Conservation (phyloP, 1,140 invertebrate genomes). For the Oppia nitens region DNA sequence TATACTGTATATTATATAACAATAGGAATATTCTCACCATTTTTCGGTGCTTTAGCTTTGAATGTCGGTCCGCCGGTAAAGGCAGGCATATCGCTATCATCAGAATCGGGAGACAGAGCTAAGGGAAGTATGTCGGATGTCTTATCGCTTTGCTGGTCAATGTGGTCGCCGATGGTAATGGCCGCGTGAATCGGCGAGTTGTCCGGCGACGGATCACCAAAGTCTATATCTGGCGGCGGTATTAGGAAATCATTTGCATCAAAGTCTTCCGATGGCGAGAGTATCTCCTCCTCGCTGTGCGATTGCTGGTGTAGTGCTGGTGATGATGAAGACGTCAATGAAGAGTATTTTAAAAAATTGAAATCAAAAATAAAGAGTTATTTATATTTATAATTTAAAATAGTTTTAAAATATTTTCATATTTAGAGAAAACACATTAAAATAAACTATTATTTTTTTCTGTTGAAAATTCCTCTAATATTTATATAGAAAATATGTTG, state of each 20-base stretch:
- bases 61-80: constrained; percentile 5
- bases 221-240: background rate
- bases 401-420: background rate
- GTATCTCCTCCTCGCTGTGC: constrained; percentile 17
- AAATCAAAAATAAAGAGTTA: background rate
- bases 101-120: constrained; percentile 3
- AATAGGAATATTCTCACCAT: constrained; percentile 11
- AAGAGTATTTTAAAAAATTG: too few relatives aligned
- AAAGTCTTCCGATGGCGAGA: constrained; percentile 15
- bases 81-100: background rate
- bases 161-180: background rate
- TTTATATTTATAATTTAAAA: background rate
- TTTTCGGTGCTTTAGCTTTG: constrained; percentile 13
- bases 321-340: too few relatives aligned
- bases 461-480: too few relatives aligned
- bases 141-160: constrained; percentile 2
- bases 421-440: background rate
- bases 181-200: too few relatives aligned
- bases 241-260: background rate
- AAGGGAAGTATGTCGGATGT: constrained; percentile 4
- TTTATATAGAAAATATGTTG: too few relatives aligned
- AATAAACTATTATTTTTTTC: too few relatives aligned
- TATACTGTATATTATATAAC: background rate
- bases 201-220: background rate
- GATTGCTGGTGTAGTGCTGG: background rate